phyloP scores from a whole-genome alignment of 1,140 invertebrate species.

The Spodoptera litura region DNA sequence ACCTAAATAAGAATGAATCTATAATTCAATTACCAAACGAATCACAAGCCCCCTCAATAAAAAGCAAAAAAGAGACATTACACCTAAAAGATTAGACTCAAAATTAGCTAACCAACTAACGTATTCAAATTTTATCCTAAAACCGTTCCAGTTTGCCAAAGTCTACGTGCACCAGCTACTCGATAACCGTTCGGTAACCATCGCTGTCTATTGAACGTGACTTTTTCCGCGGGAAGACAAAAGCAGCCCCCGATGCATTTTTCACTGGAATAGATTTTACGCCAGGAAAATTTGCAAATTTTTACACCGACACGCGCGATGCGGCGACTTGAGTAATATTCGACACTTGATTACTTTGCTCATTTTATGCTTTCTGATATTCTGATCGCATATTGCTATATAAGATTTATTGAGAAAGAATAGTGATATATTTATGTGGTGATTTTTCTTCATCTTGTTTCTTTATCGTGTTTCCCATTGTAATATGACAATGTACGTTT shows the following conservation, averaged over 20 bases:
- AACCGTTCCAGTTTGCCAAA: slow-evolving; percentile 6
- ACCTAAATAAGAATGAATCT: too few relatives aligned
- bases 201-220: slow-evolving; percentile 66
- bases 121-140: slow-evolving; percentile 34
- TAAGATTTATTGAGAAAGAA: slow-evolving; percentile 2
- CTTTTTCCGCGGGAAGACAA: slow-evolving; percentile 62
- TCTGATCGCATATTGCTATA: slow-evolving; percentile 5
- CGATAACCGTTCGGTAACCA: slow-evolving; percentile 52
- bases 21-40: too few relatives aligned
- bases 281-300: slow-evolving; percentile 68
- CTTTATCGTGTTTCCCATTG: too few relatives aligned
- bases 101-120: too few relatives aligned
- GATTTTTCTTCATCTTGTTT: too few relatives aligned
- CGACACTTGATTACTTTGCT: slow-evolving; percentile 27
- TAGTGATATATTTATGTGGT: too few relatives aligned
- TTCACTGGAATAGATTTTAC: slow-evolving; percentile 65
- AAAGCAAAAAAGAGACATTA: too few relatives aligned
- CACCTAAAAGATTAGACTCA: too few relatives aligned
- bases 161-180: slow-evolving; percentile 37
- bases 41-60: too few relatives aligned
- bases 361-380: slow-evolving; percentile 48
- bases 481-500: too few relatives aligned
- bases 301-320: slow-evolving; percentile 55
- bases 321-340: slow-evolving; percentile 28
- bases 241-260: slow-evolving; percentile 60